phyloP scores from a whole-genome alignment of 2,797 vertebrate genomes.

The Diglossa cyanea region DNA sequence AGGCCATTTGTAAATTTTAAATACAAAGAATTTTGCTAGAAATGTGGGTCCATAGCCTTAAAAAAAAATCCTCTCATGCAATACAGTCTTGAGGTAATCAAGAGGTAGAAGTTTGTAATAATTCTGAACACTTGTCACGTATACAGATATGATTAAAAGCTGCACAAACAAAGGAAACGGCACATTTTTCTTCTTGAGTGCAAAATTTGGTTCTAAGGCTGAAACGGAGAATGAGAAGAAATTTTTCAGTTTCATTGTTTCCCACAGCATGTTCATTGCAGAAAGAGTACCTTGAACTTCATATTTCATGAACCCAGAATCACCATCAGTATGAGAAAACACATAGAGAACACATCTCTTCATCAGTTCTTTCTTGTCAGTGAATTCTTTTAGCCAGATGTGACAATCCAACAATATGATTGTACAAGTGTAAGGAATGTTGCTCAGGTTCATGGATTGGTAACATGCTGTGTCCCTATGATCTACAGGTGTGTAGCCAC shows the following conservation, averaged over 20 bases:
- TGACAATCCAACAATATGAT: background rate
- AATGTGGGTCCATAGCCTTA: background rate
- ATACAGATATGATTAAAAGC: background rate
- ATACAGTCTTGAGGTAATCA: background rate
- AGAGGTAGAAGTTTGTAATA: background rate
- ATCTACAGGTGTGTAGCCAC: background rate
- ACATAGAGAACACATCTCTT: background rate
- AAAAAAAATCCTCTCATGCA: background rate
- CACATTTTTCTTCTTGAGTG: background rate
- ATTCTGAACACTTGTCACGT: background rate
- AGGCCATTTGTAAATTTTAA: background rate
- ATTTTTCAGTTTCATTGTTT: background rate
- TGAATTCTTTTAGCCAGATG: background rate
- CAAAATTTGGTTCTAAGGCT: background rate
- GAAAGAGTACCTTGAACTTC: background rate
- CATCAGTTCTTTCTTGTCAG: background rate
- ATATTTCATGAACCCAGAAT: background rate
- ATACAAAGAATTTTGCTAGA: background rate
- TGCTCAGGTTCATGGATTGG: background rate
- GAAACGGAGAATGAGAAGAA: background rate
- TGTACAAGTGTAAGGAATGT: background rate
- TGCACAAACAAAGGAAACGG: background rate
- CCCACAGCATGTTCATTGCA: background rate
- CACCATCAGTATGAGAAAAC: background rate
- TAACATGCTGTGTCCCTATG: accelerated